These are phyloP conservation scores for Dasypogon diadema DNA, from an alignment of 2,888 invertebrate genomes.

Conservation along the genomic window DNA sequence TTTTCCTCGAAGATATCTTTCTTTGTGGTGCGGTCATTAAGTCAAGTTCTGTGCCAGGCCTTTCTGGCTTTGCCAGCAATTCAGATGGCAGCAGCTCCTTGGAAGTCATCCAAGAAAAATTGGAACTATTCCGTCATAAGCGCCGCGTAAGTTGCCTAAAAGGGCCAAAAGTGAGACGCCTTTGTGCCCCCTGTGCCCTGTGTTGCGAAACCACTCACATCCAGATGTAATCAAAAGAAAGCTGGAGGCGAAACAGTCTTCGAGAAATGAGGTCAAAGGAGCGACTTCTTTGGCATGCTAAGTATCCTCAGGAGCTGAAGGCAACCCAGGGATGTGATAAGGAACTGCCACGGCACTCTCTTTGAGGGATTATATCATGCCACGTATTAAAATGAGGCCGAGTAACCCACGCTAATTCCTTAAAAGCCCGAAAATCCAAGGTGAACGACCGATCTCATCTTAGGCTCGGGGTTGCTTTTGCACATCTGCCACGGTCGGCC, in stretches of 20 bases:
- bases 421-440: no score
- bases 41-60: background rate
- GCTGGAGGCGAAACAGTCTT: background rate
- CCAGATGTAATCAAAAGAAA: background rate
- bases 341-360: no score
- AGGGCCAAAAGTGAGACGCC: background rate
- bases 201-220: background rate
- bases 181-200: background rate
- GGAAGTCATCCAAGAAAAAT: background rate
- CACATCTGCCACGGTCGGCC: no score
- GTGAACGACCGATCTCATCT: no score
- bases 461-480: no score
- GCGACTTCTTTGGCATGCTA: background rate
- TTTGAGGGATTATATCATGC: no score
- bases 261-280: background rate
- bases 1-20: no score
- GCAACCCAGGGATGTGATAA: no score
- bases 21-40: no score
- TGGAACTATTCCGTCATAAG: background rate
- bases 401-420: no score
- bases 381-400: no score
- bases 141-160: background rate
- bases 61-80: background rate
- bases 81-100: background rate
- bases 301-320: no score